Conservation (phyloP, 2,113 vertebrate species). For the Sander lucioperca region DNA sequence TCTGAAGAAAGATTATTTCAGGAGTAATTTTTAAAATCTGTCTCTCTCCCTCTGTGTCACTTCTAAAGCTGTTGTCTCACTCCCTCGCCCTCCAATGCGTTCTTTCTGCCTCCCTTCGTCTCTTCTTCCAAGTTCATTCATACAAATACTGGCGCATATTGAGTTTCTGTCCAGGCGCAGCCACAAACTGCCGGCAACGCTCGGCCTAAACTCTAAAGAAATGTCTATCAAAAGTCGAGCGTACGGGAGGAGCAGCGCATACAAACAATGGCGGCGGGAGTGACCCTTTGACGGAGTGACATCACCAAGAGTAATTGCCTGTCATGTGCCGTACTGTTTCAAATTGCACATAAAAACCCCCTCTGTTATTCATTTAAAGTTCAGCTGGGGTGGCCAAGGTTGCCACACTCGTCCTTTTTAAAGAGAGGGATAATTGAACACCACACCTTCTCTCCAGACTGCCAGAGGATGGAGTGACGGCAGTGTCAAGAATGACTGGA, state of each 20-base stretch:
- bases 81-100: constrained; percentile 18
- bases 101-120: constrained; percentile 30
- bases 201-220: constrained; percentile 71
- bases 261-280: constrained; percentile 75
- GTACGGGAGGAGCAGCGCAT: constrained; percentile 45
- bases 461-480: constrained; percentile 47
- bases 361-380: constrained; percentile 69
- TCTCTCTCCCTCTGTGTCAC: constrained; percentile 24
- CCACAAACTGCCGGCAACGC: constrained; percentile 61
- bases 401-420: constrained; percentile 57
- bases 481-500: constrained; percentile 33
- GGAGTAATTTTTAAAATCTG: constrained; percentile 15
- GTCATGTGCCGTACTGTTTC: constrained; percentile 76
- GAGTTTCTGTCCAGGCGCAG: constrained; percentile 77
- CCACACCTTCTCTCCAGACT: constrained; percentile 56
- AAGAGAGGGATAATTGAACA: constrained; percentile 72
- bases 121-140: constrained; percentile 59
- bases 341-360: constrained; percentile 71
- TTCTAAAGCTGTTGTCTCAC: constrained; percentile 48
- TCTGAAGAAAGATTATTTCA: constrained; percentile 19
- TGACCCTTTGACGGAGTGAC: constrained; percentile 74
- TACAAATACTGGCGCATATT: constrained; percentile 59
- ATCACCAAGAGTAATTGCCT: constrained; percentile 81
- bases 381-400: constrained; percentile 70
- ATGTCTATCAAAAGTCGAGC: constrained; percentile 70